These are phyloP conservation scores for Cryptus armator DNA, from an alignment of 2,888 invertebrate genomes.

Conservation along the genomic window DNA sequence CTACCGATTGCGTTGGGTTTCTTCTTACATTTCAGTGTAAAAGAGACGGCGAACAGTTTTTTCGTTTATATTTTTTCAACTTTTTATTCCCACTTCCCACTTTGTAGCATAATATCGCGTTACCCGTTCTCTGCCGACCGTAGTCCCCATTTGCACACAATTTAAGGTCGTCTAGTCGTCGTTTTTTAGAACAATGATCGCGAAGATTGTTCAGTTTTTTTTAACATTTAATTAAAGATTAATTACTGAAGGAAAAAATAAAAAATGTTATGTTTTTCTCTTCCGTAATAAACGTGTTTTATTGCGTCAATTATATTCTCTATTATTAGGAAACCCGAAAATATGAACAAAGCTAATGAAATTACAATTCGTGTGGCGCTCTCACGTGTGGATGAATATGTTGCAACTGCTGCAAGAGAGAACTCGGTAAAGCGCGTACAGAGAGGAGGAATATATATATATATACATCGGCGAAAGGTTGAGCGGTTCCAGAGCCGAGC, in stretches of 20 bases:
- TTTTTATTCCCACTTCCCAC: too few species aligned
- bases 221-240: not conserved
- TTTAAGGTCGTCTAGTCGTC: too few species aligned
- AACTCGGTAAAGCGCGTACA: constrained; percentile 4
- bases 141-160: too few species aligned
- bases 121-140: too few species aligned
- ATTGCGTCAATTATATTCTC: not conserved
- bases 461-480: constrained; percentile 41
- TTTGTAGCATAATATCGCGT: too few species aligned
- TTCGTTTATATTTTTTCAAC: too few species aligned
- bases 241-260: not conserved
- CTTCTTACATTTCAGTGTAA: not conserved
- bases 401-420: constrained; percentile 32
- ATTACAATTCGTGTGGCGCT: constrained; percentile 61
- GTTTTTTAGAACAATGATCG: not conserved
- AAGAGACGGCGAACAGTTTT: too few species aligned
- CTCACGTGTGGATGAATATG: constrained; percentile 50
- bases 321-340: constrained; percentile 32
- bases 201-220: not conserved
- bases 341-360: constrained; percentile 70
- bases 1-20: not conserved
- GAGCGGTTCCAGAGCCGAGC: constrained; percentile 39
- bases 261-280: not conserved
- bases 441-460: constrained; percentile 8
- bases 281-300: too few species aligned